Conservation (phyloP, 2,113 vertebrate species). For the Hemiprocne comata region DNA sequence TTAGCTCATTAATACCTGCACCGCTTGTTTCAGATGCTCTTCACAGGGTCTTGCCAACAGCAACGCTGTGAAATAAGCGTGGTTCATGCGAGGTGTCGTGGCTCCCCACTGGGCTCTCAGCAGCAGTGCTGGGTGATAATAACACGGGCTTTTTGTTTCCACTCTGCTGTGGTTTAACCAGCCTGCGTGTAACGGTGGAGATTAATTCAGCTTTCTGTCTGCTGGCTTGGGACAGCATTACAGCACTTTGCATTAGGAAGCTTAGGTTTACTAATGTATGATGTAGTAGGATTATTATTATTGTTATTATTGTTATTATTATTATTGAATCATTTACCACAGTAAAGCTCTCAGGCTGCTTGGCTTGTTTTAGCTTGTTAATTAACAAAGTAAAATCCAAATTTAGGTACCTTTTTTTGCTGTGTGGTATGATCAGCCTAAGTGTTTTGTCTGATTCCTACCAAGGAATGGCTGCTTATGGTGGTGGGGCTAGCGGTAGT, state of each 20-base stretch:
- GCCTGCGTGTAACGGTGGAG: neutral
- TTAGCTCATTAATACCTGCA: slow-evolving; percentile 28
- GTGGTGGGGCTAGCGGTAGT: neutral
- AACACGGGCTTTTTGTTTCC: slow-evolving; percentile 31
- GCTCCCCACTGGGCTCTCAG: slow-evolving; percentile 18
- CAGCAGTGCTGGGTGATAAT: neutral
- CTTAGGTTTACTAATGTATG: neutral
- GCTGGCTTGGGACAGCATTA: slow-evolving; percentile 29
- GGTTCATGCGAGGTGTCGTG: slow-evolving; percentile 14
- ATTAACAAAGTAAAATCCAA: neutral
- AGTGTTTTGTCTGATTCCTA: neutral
- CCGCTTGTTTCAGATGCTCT: neutral
- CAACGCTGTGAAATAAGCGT: neutral
- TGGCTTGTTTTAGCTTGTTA: neutral
- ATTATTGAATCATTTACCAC: neutral
- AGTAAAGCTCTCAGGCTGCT: neutral
- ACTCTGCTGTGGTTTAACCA: neutral
- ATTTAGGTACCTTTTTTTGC: neutral
- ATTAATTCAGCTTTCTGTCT: slow-evolving; percentile 29
- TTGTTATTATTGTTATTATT: neutral
- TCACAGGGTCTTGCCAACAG: slow-evolving; percentile 34
- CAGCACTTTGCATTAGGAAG: neutral
- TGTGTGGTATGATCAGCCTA: neutral
- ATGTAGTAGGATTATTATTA: neutral
- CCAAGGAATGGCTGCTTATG: neutral